These are phyloP conservation scores for Peromyscus californicus DNA, from an alignment of 2,113 vertebrate species.

Conservation along the genomic window DNA sequence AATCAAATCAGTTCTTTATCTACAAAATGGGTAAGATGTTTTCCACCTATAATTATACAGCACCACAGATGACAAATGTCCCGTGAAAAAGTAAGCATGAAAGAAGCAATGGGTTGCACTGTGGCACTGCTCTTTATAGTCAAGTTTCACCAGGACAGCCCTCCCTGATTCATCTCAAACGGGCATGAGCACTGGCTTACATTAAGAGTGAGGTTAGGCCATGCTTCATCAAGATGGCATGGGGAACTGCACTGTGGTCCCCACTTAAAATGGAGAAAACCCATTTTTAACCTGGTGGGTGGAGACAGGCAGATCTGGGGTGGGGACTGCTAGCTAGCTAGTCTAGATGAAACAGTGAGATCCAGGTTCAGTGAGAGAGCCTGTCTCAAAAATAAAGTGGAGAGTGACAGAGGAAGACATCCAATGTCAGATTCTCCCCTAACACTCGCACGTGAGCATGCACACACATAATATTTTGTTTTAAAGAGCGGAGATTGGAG, in stretches of 20 bases:
- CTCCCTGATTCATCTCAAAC: not conserved
- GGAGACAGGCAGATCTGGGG: not conserved
- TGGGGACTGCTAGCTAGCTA: not conserved
- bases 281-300: not conserved
- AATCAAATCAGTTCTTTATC: not conserved
- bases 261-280: not conserved
- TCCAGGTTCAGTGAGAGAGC: not conserved
- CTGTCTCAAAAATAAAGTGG: not conserved
- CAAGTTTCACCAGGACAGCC: not conserved
- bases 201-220: not conserved
- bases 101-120: not conserved
- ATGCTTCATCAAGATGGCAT: not conserved
- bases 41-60: not conserved
- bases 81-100: not conserved
- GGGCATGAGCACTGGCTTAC: too few species aligned
- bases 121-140: not conserved
- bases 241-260: not conserved
- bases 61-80: not conserved
- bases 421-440: not conserved
- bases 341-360: not conserved
- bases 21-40: not conserved
- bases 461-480: not conserved
- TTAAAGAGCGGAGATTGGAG: not conserved
- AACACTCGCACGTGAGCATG: not conserved
- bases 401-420: not conserved